phyloP scores from a whole-genome alignment of 2,888 invertebrate species.

The Mechanitis mazaeus region DNA sequence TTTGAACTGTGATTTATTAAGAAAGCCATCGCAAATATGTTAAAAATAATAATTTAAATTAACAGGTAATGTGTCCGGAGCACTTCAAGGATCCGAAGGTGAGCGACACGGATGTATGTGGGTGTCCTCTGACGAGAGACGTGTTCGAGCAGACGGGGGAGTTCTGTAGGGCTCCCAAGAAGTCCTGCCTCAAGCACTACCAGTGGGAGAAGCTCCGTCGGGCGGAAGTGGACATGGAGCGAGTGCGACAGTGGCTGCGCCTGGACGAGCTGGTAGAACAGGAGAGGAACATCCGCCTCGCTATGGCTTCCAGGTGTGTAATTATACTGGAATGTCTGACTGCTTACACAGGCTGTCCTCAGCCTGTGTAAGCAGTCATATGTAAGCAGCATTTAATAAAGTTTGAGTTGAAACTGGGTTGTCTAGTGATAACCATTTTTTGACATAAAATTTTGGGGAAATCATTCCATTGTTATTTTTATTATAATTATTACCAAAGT shows the following conservation, averaged over 20 bases:
- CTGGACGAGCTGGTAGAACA: conserved; percentile 96
- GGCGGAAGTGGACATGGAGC: conserved; percentile 96
- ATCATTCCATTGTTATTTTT: no score
- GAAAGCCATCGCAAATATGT: no score
- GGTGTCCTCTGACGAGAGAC: conserved; percentile 90
- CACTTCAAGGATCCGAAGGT: conserved; percentile 96
- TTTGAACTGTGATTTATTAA: no score
- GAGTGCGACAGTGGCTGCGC: conserved; percentile 93
- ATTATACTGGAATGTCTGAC: no score
- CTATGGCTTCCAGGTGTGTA: conserved; percentile 74
- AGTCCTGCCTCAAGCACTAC: conserved; percentile 92
- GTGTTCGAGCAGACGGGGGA: conserved; percentile 90
- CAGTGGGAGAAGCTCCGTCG: conserved; percentile 96
- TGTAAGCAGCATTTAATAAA: no score
- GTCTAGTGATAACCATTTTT: no score
- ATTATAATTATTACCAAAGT: no score
- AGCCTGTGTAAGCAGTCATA: no score
- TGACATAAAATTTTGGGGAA: no score
- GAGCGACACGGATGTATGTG: conserved; percentile 92
- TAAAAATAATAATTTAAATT: background rate
- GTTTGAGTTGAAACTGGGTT: no score
- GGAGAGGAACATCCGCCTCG: conserved; percentile 88
- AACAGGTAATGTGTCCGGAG: conserved; percentile 92
- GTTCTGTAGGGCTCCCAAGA: conserved; percentile 91
- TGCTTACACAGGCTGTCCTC: no score